Evolutionary conservation across 2,113 vertebrate genomes (phyloP), one percentile per base, ranked within the genome.

Genomic region (Ophiodon elongatus): DNA sequence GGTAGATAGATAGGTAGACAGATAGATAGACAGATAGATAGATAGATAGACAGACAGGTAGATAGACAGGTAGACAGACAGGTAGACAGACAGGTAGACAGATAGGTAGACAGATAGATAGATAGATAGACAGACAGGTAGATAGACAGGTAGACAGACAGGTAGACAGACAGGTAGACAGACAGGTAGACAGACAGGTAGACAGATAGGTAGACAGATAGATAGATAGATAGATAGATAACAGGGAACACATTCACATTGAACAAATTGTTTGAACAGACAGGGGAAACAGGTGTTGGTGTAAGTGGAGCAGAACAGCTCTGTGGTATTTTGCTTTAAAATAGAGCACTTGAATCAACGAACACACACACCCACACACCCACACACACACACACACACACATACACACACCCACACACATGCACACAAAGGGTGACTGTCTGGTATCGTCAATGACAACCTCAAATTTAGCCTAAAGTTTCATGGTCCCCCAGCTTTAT

Each of bases 251-350:
- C 27, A 69, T 33, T 35, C 35, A 64, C 21, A 57, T 3, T 41
- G 29, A 79, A 84, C 31, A 80, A 59, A 70, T 39, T 75, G 73
- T 62, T 64, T 52, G 66, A 86, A 69, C 65, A 80, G 67, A 86
- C 7, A 59, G 37, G 39, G 57, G 63, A 80, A 91, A 89, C 79
- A 91, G 86, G 86, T 92, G 92, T 79, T 82, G 76, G 56, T 79
- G 43, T 65, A 91, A 90, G 82, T 92, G 84, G 91, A 92, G 89
- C 93, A 65, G 92, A 90, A 73, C 81, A 78, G 69, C 69, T 6
- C 80, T 56, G 64, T 63, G 78, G 59, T 81, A 37, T 86, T 80
- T 80, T 68, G 56, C 50, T 81, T 80, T 21, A 68, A 87, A 91
- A 83, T 84, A 85, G 83, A 90, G 83, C 88, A 70, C 54, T 79